Evolutionary conservation across 2,113 vertebrate genomes (phyloP), one percentile per base, ranked within the genome.

Genomic region (Misgurnus mizolepis): DNA sequence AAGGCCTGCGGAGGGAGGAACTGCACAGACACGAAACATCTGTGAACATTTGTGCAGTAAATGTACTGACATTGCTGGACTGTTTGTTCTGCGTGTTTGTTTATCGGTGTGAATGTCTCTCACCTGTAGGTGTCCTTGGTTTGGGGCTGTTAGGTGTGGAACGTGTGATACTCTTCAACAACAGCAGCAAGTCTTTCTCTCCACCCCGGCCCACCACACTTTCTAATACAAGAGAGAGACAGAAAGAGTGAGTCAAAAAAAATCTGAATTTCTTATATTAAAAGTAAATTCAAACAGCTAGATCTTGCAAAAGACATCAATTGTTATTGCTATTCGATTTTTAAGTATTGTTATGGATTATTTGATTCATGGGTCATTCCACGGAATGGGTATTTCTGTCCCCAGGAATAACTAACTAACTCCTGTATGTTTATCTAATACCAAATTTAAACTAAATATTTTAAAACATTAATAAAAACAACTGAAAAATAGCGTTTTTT

Each of bases 131-230:
- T 61, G 88, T 75, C 81, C 88, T 6, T 64, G 88, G 90, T 85
- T 76, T 76, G 61, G 71, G 6, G 69, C 34, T 49, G 49, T 47
- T 43, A 27, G 68, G n/a, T 58, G 15, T 50, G 69, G 66, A 76
- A 10, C 56, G 50, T 50, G 92, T 93, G 85, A 93, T 92, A 84
- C 92, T 92, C 82, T 87, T 91, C 18, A 94, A 87, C 60, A 93
- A 85, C 7, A 93, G 87, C 80, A 94, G 84, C 73, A 94, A 85
- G 73, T 94, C 92, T 78, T 87, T 92, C 81, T 92, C 91, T 22
- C 91, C 91, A 34, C 90, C 88, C 87, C 88, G 86, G 40, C 92
- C 91, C 73, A 90, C 88, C 67, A 88, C 90, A 22, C 81, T 86
- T 82, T 93, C 93, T 94, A 76, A 83, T 62, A 87, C n/a, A 83